Evolutionary conservation across 2,888 invertebrate species (phyloP).

Genomic region (Nephrocerus scutellatus): DNA sequence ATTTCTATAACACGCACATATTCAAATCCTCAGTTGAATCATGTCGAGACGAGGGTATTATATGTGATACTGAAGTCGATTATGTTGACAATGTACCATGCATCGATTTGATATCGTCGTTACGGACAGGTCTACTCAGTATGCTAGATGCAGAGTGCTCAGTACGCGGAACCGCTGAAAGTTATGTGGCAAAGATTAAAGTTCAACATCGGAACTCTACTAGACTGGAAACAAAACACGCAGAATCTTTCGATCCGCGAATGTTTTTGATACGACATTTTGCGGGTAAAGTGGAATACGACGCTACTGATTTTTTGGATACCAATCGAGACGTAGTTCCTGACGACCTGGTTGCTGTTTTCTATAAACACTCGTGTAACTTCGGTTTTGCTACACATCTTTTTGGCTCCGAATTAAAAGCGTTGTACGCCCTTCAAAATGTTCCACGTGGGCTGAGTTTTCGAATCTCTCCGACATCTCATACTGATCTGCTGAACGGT

Average conservation of each 20-base stretch:
- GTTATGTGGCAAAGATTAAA: conserved; percentile 72
- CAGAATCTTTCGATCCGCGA: conserved; percentile 69
- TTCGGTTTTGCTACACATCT: conserved; percentile 96
- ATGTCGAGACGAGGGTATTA: conserved; percentile 86
- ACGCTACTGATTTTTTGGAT: conserved; percentile 81
- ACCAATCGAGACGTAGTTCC: conserved; percentile 89
- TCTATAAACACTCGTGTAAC: conserved; percentile 86
- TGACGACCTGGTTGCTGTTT: conserved; percentile 85
- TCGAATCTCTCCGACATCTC: conserved; percentile 83
- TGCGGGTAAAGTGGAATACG: conserved; percentile 78
- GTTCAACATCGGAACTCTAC: conserved; percentile 75
- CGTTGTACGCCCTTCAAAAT: conserved; percentile 65
- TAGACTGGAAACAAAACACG: conserved; percentile 62
- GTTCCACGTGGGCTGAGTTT: conserved; percentile 74
- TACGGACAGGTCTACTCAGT: conserved; percentile 84
- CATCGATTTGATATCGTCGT: conserved; percentile 88
- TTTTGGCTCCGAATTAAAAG: conserved; percentile 88
- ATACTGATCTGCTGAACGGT: conserved; percentile 73
- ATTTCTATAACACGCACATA: conserved; percentile 94
- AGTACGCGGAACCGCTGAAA: conserved; percentile 70
- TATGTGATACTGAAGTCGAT: conserved; percentile 82
- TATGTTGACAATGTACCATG: conserved; percentile 92
- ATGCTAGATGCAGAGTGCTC: conserved; percentile 90
- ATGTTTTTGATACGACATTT: conserved; percentile 89
- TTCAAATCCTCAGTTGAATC: conserved; percentile 92